phyloP scores from a whole-genome alignment of 2,797 vertebrate genomes.

The Falco rusticolus region DNA sequence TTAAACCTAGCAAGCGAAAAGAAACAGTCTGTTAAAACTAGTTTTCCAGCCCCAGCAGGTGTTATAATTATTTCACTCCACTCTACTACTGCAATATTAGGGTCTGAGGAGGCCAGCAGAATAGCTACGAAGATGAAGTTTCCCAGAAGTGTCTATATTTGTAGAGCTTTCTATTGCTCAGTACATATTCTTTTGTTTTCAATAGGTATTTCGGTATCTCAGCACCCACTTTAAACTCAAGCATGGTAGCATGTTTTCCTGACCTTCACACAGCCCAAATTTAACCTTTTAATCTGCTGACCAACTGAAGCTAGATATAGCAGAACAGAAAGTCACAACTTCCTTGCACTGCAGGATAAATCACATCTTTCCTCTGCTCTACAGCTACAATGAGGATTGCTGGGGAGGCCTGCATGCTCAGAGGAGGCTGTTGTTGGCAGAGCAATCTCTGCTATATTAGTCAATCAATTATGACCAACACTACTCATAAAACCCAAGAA shows the following conservation, averaged over 20 bases:
- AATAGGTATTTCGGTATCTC: neutral
- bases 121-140: constrained; percentile 7
- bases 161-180: neutral
- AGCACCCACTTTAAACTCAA: neutral
- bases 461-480: neutral
- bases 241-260: neutral
- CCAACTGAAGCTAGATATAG: neutral
- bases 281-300: constrained; percentile 30
- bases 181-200: neutral
- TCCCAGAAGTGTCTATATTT: neutral
- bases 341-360: neutral
- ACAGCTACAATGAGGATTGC: neutral
- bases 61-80: constrained; percentile 21
- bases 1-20: constrained; percentile 16
- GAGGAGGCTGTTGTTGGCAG: neutral
- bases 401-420: neutral
- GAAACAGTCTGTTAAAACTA: constrained; percentile 11
- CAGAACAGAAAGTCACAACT: neutral
- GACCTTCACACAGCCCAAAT: neutral
- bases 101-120: neutral
- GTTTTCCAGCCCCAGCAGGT: constrained; percentile 7
- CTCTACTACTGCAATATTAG: neutral
- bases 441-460: neutral
- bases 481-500: neutral
- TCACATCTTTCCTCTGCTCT: neutral